Evolutionary conservation across 2,113 vertebrate genomes (phyloP).

Genomic region (Onychorhynchus coronatus): DNA sequence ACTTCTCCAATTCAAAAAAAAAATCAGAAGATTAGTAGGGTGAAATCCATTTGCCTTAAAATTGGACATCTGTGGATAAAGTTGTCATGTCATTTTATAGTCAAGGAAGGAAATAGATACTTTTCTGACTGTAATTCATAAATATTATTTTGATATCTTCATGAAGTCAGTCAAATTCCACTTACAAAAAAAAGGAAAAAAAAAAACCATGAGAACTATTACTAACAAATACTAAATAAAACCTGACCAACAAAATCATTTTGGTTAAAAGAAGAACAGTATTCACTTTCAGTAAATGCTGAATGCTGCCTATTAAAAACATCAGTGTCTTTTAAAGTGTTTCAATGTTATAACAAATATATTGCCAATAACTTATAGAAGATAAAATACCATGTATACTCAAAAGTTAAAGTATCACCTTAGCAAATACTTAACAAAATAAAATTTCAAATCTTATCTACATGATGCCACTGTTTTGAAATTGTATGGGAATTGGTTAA

Average conservation of each 20-base stretch:
- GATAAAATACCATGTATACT: background rate
- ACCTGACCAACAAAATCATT: background rate
- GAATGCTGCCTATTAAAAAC: background rate
- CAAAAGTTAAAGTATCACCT: background rate
- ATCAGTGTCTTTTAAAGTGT: background rate
- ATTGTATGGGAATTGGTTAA: background rate
- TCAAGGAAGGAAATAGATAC: background rate
- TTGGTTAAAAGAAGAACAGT: background rate
- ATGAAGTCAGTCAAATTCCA: background rate
- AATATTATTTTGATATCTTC: background rate
- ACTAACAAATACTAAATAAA: background rate
- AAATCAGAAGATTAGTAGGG: background rate
- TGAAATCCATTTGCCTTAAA: background rate
- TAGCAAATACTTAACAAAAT: background rate
- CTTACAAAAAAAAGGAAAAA: background rate
- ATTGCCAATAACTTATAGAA: background rate
- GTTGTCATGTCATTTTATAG: background rate
- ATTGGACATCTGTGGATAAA: background rate
- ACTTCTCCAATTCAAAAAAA: background rate
- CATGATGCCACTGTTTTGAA: background rate
- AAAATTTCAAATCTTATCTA: background rate
- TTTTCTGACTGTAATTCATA: background rate
- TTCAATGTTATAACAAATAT: background rate
- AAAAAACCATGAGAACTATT: background rate
- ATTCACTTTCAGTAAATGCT: background rate